These are phyloP conservation scores for Onthophagus sagittarius DNA, from an alignment of 2,888 invertebrate species.

Conservation along the genomic window DNA sequence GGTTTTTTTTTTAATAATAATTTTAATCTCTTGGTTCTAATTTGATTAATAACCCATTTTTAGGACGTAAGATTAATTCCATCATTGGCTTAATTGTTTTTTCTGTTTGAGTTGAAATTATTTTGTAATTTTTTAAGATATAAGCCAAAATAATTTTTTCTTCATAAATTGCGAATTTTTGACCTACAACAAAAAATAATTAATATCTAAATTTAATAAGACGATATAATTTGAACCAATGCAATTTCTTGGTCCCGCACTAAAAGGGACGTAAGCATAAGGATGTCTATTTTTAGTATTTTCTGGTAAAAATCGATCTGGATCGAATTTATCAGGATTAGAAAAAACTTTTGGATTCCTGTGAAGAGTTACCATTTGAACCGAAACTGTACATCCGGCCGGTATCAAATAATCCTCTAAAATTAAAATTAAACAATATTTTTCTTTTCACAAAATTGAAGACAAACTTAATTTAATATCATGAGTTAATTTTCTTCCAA, in stretches of 20 bases:
- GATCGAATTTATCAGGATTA: conserved; percentile 64
- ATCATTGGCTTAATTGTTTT: not conserved
- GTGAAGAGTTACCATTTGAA: conserved; percentile 50
- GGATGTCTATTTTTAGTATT: conserved; percentile 65
- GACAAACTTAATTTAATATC: conserved; percentile 57
- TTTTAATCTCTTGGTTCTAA: too few species aligned
- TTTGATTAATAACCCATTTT: not conserved
- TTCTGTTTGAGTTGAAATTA: not conserved
- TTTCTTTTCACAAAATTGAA: not conserved
- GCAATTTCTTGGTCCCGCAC: conserved; percentile 59
- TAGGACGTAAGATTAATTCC: conserved; percentile 1
- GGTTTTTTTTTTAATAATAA: too few species aligned
- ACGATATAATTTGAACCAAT: conserved; percentile 49
- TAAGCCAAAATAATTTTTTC: conserved; percentile 1
- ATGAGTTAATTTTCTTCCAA: conserved; percentile 57
- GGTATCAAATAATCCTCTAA: conserved; percentile 26
- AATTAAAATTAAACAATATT: not conserved
- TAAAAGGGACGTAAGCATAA: conserved; percentile 58
- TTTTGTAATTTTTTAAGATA: not conserved
- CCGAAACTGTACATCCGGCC: conserved; percentile 24
- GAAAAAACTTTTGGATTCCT: conserved; percentile 60
- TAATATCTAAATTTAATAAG: not conserved
- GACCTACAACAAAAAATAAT: not conserved
- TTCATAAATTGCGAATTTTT: conserved; percentile 16
- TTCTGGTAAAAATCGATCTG: conserved; percentile 68